Evolutionary conservation across 2,888 invertebrate genomes (phyloP).

Genomic region (Drosophila crucigera): DNA sequence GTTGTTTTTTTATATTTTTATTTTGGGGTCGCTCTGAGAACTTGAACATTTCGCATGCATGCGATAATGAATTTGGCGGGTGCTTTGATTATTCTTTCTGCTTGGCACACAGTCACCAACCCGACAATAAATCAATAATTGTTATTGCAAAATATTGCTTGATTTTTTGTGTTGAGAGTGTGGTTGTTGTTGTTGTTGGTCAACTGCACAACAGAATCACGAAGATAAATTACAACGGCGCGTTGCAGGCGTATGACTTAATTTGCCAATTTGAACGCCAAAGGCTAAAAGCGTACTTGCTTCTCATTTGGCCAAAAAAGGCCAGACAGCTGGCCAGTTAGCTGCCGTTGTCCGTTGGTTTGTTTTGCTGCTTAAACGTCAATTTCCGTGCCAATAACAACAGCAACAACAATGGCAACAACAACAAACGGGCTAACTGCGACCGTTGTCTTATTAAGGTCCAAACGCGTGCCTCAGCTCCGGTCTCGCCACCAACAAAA

Average conservation of each 20-base stretch:
- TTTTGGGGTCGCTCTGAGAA: conserved; percentile 38
- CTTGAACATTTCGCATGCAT: conserved; percentile 61
- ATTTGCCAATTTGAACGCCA: conserved; percentile 81
- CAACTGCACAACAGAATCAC: conserved; percentile 12
- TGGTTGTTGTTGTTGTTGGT: background rate
- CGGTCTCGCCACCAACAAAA: conserved; percentile 13
- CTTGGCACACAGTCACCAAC: conserved; percentile 49
- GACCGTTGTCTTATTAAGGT: conserved; percentile 72
- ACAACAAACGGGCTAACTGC: conserved; percentile 5
- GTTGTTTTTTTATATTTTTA: background rate
- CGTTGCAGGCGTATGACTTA: conserved; percentile 78
- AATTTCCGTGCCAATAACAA: conserved; percentile 70
- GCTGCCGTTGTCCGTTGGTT: conserved; percentile 6
- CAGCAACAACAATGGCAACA: conserved; percentile 35
- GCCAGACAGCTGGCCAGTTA: conserved; percentile 70
- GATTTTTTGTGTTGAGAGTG: conserved; percentile 9
- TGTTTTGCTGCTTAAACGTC: conserved; percentile 65
- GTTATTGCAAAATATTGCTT: conserved; percentile 74
- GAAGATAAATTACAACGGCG: conserved; percentile 73
- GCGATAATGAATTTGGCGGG: conserved; percentile 71
- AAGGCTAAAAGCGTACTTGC: conserved; percentile 74
- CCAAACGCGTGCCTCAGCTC: conserved; percentile 69
- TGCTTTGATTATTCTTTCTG: conserved; percentile 59
- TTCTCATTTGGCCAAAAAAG: conserved; percentile 68
- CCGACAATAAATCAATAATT: conserved; percentile 79